These are phyloP conservation scores for Mythimna pallens DNA, from an alignment of 2,888 invertebrate species.

Conservation along the genomic window DNA sequence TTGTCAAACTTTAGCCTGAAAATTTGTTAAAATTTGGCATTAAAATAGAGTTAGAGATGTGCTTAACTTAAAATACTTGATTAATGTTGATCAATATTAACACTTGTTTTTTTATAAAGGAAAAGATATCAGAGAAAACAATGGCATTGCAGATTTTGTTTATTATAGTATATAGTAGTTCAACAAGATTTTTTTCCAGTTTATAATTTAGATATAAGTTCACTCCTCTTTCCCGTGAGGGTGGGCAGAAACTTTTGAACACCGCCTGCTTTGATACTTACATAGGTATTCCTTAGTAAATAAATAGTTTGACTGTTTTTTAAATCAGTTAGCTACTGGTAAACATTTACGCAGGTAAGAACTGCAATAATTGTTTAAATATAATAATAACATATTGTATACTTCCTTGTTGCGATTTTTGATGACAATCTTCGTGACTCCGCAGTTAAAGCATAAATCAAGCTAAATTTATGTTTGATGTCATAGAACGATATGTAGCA, in stretches of 20 bases:
- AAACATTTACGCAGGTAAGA: too few species aligned
- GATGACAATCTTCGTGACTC: conserved; percentile 29
- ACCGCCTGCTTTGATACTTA: too few species aligned
- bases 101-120: background rate
- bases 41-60: too few species aligned
- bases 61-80: background rate
- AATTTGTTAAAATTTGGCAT: too few species aligned
- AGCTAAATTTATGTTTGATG: conserved; percentile 5
- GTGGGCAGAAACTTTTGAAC: too few species aligned
- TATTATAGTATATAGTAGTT: too few species aligned
- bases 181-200: too few species aligned
- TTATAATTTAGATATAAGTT: too few species aligned
- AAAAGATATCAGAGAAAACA: background rate
- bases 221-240: too few species aligned
- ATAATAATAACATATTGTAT: conserved; percentile 2
- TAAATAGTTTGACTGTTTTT: background rate
- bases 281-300: too few species aligned
- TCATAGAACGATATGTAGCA: background rate
- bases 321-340: background rate
- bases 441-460: conserved; percentile 11
- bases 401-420: conserved; percentile 9
- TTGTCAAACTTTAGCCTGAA: too few species aligned
- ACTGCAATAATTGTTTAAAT: background rate
- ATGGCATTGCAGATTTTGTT: background rate
- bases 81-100: background rate